These are phyloP conservation scores for Chiloscyllium plagiosum DNA, from an alignment of 2,113 vertebrate species.

Conservation along the genomic window DNA sequence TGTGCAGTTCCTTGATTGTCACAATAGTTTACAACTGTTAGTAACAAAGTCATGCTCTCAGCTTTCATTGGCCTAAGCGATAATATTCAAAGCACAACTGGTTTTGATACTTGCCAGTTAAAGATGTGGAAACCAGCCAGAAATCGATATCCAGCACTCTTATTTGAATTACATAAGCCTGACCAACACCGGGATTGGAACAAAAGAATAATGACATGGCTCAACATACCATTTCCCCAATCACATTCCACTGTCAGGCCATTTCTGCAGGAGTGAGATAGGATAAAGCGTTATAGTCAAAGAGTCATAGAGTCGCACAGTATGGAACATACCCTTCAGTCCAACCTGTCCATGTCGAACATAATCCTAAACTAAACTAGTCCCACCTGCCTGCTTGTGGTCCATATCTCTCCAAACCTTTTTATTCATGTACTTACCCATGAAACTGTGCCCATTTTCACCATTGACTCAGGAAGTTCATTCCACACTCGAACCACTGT, in stretches of 20 bases:
- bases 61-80: neutral
- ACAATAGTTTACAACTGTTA: neutral
- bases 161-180: neutral
- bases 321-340: no score
- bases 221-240: neutral
- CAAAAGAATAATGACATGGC: neutral
- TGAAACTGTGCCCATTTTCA: no score
- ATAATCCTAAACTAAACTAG: no score
- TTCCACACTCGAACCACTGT: no score
- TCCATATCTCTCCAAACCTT: no score
- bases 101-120: neutral
- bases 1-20: neutral
- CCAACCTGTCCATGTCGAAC: no score
- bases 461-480: no score
- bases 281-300: no score
- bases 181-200: neutral
- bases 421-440: no score
- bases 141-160: neutral
- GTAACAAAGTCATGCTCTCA: neutral
- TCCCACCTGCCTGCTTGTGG: no score
- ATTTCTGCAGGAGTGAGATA: neutral
- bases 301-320: neutral
- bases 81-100: neutral
- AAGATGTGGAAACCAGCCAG: neutral
- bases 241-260: neutral